Evolutionary conservation across 2,797 vertebrate genomes (phyloP), one percentile per base, ranked within the genome.

Genomic region (Telmatherina bonti): DNA sequence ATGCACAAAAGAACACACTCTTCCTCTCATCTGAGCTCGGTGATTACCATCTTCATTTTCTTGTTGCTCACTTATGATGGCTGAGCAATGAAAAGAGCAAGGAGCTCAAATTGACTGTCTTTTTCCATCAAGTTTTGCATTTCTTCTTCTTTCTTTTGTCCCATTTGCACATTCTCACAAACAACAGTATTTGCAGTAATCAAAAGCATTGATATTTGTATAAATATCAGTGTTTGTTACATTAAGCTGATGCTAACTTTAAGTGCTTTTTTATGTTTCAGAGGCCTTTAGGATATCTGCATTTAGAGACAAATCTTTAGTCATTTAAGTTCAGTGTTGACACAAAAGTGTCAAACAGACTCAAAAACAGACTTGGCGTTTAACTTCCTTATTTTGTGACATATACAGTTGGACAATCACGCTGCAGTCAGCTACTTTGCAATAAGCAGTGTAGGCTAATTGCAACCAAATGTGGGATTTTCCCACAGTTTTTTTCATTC

Each of bases 1-100:
- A 67, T 18, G 22, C 65, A 51, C 3, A 18, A 18, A 45, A 33
- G 29, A 24, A 68, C 72, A 27, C 30, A 16, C 13, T 54, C 26
- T 35, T 18, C 18, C 41, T 36, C 31, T 58, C 60, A 22, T 38
- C 7, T 49, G 13, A 24, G 22, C 9, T 13, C 15, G 22, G 43
- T 54, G 29, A 43, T 47, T 18, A 35, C 29, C 26, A 26, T 26
- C 9, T 52, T 15, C 16, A 35, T 56, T 36, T 55, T 27, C 15
- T 6, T 43, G 36, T 33, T 24, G 36, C 52, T 36, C 38, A 6
- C 18, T 31, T 45, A 1, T 52, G n/a, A 60, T 24, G 30, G 16
- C 27, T 7, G 27, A 24, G 31, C 30, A 30, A 45, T 41, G n/a
- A 67, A 49, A 54, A 15, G 8, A 35, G 65, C 41, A 35, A 30